A percentile compares a stretch with the other conserved stretches of the same genome.
Evolutionary conservation across 2,888 invertebrate genomes (phyloP).

Genomic region (Gryllus longicercus): DNA sequence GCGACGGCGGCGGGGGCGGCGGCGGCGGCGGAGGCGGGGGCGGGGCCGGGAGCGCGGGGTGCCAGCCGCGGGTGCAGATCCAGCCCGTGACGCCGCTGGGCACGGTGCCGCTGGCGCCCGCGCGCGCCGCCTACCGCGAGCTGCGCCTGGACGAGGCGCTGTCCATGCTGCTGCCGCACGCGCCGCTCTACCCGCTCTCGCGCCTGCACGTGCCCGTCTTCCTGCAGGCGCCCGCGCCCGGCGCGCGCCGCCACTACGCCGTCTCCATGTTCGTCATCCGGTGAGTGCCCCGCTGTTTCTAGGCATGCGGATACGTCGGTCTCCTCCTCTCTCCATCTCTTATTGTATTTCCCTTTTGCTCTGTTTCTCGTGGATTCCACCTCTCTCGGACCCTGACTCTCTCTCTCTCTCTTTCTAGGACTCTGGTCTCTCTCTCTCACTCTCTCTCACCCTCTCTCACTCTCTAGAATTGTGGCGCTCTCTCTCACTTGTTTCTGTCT

Average conservation of each 20-base stretch:
- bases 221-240: constrained; percentile 54
- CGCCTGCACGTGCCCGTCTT: constrained; percentile 88
- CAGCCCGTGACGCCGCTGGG: constrained; percentile 56
- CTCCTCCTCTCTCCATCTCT: too few relatives aligned
- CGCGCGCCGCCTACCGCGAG: constrained; percentile 78
- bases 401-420: too few relatives aligned
- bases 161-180: constrained; percentile 81
- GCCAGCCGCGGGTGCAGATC: constrained; percentile 71
- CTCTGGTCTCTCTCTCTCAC: too few relatives aligned
- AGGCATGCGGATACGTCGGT: too few relatives aligned
- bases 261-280: constrained; percentile 81
- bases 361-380: too few relatives aligned
- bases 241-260: constrained; percentile 55
- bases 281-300: constrained; percentile 52
- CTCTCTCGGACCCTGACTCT: too few relatives aligned
- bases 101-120: constrained; percentile 68
- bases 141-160: constrained; percentile 78
- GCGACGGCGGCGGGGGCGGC: constrained; percentile 44
- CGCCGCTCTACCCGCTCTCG: constrained; percentile 84
- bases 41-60: constrained; percentile 56
- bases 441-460: too few relatives aligned
- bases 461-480: too few relatives aligned
- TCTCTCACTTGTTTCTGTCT: too few relatives aligned
- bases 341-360: too few relatives aligned
- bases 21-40: constrained; percentile 29